A percentile compares a stretch with the other conserved stretches of the same genome.
phyloP scores from a whole-genome alignment of 2,797 vertebrate species.

The Carduelis carduelis region DNA sequence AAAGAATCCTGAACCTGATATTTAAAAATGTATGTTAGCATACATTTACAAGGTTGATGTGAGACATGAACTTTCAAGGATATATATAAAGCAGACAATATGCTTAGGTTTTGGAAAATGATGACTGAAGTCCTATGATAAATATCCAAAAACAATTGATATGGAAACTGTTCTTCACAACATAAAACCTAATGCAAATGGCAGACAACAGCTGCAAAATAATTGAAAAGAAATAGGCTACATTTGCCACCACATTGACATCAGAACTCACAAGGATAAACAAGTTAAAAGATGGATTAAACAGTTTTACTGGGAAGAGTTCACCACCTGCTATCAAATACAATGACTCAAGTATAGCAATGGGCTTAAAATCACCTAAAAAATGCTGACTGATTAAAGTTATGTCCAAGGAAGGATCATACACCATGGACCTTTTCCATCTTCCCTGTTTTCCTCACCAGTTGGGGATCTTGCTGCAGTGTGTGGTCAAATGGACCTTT shows the following conservation, averaged over 20 bases:
- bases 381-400: not conserved
- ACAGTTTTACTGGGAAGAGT: not conserved
- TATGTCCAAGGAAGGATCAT: not conserved
- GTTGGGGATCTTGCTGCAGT: not conserved
- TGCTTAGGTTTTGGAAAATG: not conserved
- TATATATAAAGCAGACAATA: not conserved
- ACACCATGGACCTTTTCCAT: fast-evolving
- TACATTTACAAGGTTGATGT: not conserved
- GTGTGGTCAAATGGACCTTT: not conserved
- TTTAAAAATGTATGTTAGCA: not conserved
- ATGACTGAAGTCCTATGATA: not conserved
- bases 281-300: not conserved
- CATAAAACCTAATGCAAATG: not conserved
- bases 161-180: not conserved
- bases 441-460: not conserved
- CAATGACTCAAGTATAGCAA: not conserved
- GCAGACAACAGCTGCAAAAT: not conserved
- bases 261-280: not conserved
- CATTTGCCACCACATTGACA: not conserved
- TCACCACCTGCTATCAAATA: not conserved
- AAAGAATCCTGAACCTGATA: not conserved
- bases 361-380: not conserved
- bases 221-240: not conserved
- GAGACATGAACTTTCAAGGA: not conserved
- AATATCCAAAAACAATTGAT: not conserved